Conservation (phyloP, 2,797 vertebrate genomes). For the Lacerta agilis region DNA sequence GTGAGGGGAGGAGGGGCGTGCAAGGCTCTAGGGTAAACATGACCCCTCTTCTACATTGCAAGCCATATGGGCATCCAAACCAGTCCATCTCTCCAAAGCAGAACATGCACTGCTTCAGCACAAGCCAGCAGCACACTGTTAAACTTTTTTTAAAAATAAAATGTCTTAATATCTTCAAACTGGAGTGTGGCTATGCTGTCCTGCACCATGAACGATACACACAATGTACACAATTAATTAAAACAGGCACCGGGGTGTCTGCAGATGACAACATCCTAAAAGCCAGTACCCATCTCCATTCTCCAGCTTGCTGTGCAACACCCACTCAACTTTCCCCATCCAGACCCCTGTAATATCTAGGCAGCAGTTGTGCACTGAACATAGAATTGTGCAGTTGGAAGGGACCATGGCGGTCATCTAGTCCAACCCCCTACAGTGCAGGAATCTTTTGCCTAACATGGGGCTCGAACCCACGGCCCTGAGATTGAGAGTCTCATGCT, state of each 20-base stretch:
- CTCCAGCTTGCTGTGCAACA: background rate
- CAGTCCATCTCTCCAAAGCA: background rate
- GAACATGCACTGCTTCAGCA: background rate
- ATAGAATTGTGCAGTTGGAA: too few species aligned
- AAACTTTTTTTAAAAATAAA: background rate
- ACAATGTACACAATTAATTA: background rate
- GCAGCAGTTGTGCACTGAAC: background rate
- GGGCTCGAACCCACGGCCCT: too few species aligned
- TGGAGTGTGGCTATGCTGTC: background rate
- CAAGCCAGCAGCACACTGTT: background rate
- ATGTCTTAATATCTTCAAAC: too few species aligned
- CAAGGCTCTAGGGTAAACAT: conserved; percentile 29
- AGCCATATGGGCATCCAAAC: conserved; percentile 28
- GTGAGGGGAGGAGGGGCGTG: background rate
- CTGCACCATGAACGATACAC: background rate
- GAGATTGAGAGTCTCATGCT: too few species aligned
- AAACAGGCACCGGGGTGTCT: too few species aligned
- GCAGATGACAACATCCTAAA: background rate
- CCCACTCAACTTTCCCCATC: background rate
- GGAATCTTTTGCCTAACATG: too few species aligned
- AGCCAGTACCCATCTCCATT: background rate
- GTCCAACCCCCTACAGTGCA: too few species aligned
- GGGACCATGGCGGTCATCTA: too few species aligned
- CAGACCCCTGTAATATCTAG: background rate
- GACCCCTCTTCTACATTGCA: conserved; percentile 20